Evolutionary conservation across 2,888 invertebrate species (phyloP).

Genomic region (Nomada fabriciana): DNA sequence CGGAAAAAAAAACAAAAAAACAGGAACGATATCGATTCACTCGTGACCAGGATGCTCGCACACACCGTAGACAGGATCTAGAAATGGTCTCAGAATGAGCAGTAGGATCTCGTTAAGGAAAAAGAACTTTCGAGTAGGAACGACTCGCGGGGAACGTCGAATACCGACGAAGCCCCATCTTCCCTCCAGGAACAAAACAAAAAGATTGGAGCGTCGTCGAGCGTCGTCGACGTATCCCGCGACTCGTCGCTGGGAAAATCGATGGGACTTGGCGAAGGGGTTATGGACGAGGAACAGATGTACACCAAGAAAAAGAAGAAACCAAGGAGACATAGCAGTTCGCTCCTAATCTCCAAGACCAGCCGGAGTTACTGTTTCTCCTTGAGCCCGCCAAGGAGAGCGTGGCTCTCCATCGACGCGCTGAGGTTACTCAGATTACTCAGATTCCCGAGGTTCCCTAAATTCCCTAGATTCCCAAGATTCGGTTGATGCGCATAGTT

Average conservation of each 20-base stretch:
- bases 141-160: neutral
- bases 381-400: slow-evolving; percentile 82
- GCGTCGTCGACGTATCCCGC: neutral
- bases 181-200: neutral
- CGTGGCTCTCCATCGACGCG: slow-evolving; percentile 82
- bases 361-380: slow-evolving; percentile 80
- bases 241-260: neutral
- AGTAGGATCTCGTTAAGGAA: too few relatives aligned
- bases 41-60: slow-evolving; percentile 8
- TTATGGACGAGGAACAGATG: slow-evolving; percentile 16
- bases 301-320: slow-evolving; percentile 19
- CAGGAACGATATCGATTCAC: slow-evolving; percentile 32
- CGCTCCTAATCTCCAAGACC: slow-evolving; percentile 63
- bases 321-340: slow-evolving; percentile 42
- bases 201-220: slow-evolving; percentile 3
- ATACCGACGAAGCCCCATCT: neutral
- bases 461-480: slow-evolving; percentile 85
- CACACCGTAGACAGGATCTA: neutral
- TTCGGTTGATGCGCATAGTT: slow-evolving; percentile 97
- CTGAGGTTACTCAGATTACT: slow-evolving; percentile 81
- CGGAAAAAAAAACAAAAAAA: neutral
- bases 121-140: neutral
- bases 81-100: neutral
- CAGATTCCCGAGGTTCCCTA: slow-evolving; percentile 81
- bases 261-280: too few relatives aligned